Evolutionary conservation across 2,113 vertebrate genomes (phyloP).

Genomic region (Alethe diademata): DNA sequence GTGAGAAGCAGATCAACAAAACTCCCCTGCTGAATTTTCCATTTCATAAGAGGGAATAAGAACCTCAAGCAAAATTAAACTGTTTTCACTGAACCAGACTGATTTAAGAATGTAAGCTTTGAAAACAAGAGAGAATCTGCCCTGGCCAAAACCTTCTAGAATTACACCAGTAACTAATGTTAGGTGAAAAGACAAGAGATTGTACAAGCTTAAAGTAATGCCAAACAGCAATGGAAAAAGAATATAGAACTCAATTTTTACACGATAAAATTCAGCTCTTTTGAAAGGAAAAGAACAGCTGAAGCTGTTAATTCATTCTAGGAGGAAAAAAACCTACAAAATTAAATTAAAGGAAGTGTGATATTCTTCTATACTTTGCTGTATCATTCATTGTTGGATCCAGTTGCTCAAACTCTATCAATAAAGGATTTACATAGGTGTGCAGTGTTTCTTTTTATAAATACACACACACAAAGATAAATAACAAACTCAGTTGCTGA

Average conservation of each 20-base stretch:
- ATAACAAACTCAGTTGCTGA: not conserved
- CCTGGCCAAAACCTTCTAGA: not conserved
- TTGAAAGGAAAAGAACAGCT: not conserved
- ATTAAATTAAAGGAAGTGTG: not conserved
- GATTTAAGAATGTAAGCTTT: not conserved
- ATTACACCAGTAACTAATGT: not conserved
- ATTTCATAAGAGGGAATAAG: not conserved
- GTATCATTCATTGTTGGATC: not conserved
- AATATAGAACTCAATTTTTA: not conserved
- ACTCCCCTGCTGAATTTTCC: not conserved
- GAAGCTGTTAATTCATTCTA: not conserved
- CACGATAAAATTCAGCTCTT: not conserved
- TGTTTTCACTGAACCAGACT: not conserved
- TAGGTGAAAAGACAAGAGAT: not conserved
- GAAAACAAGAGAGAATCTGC: not conserved
- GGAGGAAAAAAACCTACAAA: not conserved
- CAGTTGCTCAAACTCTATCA: not conserved
- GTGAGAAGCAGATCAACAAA: not conserved
- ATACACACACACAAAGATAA: accelerated
- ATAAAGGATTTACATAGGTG: not conserved
- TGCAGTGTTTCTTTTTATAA: not conserved
- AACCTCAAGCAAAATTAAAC: not conserved
- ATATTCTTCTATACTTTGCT: not conserved
- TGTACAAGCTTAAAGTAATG: not conserved
- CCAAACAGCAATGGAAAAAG: not conserved